Evolutionary conservation across 2,113 vertebrate species (phyloP).

Genomic region (Phainopepla nitens): DNA sequence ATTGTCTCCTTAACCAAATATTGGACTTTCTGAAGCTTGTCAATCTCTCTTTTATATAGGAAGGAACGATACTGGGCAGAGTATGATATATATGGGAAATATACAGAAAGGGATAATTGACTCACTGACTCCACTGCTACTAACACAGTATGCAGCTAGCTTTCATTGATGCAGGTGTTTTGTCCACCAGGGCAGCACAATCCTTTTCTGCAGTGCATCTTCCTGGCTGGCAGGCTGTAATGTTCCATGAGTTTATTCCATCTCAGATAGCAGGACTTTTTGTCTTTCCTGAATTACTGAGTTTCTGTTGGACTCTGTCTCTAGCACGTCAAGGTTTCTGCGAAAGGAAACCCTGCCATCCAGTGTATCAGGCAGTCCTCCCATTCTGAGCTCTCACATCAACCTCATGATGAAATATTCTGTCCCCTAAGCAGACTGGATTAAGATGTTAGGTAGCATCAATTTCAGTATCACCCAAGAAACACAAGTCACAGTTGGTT

Average conservation of each 20-base stretch:
- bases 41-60: not conserved
- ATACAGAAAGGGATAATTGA: not conserved
- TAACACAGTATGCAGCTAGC: not conserved
- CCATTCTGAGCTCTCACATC: not conserved
- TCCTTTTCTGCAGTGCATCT: not conserved
- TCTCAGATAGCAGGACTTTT: not conserved
- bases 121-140: not conserved
- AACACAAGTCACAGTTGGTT: not conserved
- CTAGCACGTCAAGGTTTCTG: not conserved
- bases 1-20: not conserved
- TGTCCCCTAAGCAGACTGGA: not conserved
- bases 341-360: not conserved
- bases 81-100: not conserved
- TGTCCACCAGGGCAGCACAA: not conserved
- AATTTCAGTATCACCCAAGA: not conserved
- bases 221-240: not conserved
- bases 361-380: not conserved
- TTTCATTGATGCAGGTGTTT: not conserved
- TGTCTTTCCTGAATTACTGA: not conserved
- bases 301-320: not conserved
- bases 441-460: not conserved
- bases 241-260: not conserved
- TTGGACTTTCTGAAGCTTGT: not conserved
- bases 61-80: fast-evolving
- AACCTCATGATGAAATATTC: not conserved